Conservation (phyloP, 2,888 invertebrate genomes). For the Drosophila falleni region DNA sequence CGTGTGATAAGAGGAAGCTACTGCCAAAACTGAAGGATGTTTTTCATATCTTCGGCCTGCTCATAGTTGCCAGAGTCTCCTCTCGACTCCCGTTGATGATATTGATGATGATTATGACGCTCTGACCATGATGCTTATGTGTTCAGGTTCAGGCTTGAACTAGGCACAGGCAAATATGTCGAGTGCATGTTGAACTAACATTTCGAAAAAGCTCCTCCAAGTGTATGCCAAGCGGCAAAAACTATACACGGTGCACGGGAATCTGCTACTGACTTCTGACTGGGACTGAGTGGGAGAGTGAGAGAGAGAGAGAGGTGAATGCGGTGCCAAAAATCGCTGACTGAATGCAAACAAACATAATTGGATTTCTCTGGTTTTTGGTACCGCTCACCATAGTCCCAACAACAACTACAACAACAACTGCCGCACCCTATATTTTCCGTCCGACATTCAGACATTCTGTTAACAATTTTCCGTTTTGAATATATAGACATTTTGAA, state of each 20-base stretch:
- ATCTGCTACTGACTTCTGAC: slow-evolving; percentile 11
- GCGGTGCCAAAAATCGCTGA: slow-evolving; percentile 70
- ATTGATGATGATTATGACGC: slow-evolving; percentile 38
- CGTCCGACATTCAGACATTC: slow-evolving; percentile 48
- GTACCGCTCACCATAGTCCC: slow-evolving; percentile 31
- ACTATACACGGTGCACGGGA: slow-evolving; percentile 43
- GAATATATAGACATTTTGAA: slow-evolving; percentile 79
- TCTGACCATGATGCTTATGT: slow-evolving; percentile 26
- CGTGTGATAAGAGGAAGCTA: slow-evolving; percentile 2
- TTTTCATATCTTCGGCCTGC: slow-evolving; percentile 29
- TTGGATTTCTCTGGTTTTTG: slow-evolving; percentile 79
- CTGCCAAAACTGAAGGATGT: slow-evolving; percentile 19
- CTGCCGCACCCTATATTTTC: neutral
- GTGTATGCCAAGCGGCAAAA: slow-evolving; percentile 72
- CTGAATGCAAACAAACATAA: slow-evolving; percentile 82
- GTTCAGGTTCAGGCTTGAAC: slow-evolving; percentile 40
- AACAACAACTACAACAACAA: slow-evolving; percentile 4
- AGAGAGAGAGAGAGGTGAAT: neutral
- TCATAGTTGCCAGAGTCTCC: slow-evolving; percentile 14
- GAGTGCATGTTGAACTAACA: slow-evolving; percentile 80
- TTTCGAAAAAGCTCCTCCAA: slow-evolving; percentile 74
- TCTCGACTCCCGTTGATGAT: slow-evolving; percentile 38
- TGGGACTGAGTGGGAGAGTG: no score
- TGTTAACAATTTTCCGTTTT: slow-evolving; percentile 75
- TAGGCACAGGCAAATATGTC: slow-evolving; percentile 73